Base-by-base conservation (phyloP, 1,140 invertebrate genomes). In the Hormaphis cornu region DNA sequence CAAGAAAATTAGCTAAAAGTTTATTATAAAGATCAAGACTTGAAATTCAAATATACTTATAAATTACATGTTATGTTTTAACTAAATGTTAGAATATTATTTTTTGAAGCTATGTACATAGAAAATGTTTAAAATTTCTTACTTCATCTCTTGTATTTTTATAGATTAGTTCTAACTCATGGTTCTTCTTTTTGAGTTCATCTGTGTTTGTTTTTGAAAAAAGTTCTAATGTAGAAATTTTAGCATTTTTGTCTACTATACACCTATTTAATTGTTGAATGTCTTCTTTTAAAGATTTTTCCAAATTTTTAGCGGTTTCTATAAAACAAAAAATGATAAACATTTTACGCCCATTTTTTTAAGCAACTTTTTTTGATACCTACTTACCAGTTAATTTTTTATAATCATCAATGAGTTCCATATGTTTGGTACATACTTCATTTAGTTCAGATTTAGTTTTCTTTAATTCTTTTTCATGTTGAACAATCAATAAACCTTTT, bases 161-260 rank as follows among this genome's bases (percentile, higher is more conserved):
- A 22, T 46, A 66, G 7, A 66, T 6, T 35, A 50, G 30, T 35
- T 66, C 61, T 14, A 66, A 24, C 33, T 66, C 61, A 20, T 24
- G 26, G 35, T 66, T 66, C 20, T 33, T 66, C 12, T 66, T 66
- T 48, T 50, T 66, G 9, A 66, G 61, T 24, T 66, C 61, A 6
- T 66, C 61, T n/a, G 14, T 66, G 7, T 66, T 66, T 1, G 61
- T 66, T 66, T 66, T 66, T 16, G 18, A 66, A 33, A 66, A 33
- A 0, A 66, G 14, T 35, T 66, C 61, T 33, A 48, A 48, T 50
- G 61, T 66, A 33, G 61, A 66, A 50, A 66, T 66, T 66, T 66
- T 66, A 3, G 61, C 61, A 46, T 66, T 66, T 14, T 66, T 66
- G 22, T 66, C 61, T 2, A 66, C 61, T 50, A 66, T 66, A 66